A percentile compares a stretch with the other conserved stretches of the same genome.
These are phyloP conservation scores for Napeogenes inachia DNA, from an alignment of 2,888 invertebrate species.

Conservation along the genomic window DNA sequence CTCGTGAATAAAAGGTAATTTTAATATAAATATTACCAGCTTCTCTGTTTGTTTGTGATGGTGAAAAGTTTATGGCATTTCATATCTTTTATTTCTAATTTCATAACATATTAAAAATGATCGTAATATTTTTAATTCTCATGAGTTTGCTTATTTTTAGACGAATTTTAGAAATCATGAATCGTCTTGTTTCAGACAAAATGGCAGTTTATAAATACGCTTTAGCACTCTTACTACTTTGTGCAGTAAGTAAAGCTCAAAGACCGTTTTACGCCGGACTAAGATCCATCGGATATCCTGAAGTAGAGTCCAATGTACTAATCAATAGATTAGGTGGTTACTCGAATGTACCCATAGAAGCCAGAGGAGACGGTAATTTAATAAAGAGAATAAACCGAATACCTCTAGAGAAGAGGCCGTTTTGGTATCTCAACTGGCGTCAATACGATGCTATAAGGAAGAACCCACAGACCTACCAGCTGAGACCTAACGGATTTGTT, in stretches of 20 bases:
- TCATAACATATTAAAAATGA: no score
- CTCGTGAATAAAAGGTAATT: no score
- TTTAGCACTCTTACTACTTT: conserved; percentile 13
- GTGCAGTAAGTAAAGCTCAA: conserved; percentile 56
- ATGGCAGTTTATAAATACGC: conserved; percentile 20
- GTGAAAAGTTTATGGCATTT: no score
- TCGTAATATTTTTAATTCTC: no score
- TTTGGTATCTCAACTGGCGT: conserved; percentile 81
- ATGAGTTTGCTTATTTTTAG: no score
- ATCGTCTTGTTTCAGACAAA: neutral
- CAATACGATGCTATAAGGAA: conserved; percentile 77
- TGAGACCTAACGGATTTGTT: conserved; percentile 38
- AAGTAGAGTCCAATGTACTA: conserved; percentile 51
- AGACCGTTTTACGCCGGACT: conserved; percentile 81
- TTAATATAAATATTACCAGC: no score
- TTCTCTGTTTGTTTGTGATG: no score
- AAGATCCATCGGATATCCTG: conserved; percentile 78
- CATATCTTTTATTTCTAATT: no score
- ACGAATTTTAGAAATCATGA: no score
- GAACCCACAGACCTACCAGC: conserved; percentile 52
- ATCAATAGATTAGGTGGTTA: conserved; percentile 69
- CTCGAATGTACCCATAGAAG: conserved; percentile 73
- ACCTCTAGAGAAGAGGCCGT: conserved; percentile 38
- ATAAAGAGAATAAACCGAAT: conserved; percentile 19
- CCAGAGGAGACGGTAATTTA: conserved; percentile 41